Conservation (phyloP, 2,113 vertebrate genomes). For the Hemiprocne comata region DNA sequence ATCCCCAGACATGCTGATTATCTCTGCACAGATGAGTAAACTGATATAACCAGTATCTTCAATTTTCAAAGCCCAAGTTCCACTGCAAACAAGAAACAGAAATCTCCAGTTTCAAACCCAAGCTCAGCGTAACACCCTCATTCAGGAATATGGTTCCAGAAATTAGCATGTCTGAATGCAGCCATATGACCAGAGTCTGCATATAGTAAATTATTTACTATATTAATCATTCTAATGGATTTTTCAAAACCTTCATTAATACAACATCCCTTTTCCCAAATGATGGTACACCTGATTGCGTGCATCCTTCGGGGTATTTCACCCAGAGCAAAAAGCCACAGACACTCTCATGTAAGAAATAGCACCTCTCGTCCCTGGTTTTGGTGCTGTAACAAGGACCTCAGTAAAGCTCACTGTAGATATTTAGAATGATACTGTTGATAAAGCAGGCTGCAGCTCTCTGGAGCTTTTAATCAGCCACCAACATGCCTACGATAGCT, state of each 20-base stretch:
- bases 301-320: background rate
- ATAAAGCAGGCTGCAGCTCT: background rate
- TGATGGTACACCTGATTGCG: background rate
- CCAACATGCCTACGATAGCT: background rate
- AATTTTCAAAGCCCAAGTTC: background rate
- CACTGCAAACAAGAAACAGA: background rate
- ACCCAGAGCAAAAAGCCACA: background rate
- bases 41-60: background rate
- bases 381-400: background rate
- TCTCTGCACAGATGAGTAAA: background rate
- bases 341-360: accelerated
- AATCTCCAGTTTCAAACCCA: background rate
- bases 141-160: background rate
- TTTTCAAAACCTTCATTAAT: slow-evolving; percentile 31
- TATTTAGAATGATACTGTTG: accelerated
- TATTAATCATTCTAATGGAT: slow-evolving; percentile 6
- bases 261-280: background rate
- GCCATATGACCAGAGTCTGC: background rate
- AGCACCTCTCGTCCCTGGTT: background rate
- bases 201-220: slow-evolving; percentile 29
- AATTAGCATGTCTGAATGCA: background rate
- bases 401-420: background rate
- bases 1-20: background rate
- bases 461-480: background rate
- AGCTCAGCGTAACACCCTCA: background rate